Base-by-base conservation (phyloP, 2,888 invertebrate genomes). In the Herminia tarsipennalis region DNA sequence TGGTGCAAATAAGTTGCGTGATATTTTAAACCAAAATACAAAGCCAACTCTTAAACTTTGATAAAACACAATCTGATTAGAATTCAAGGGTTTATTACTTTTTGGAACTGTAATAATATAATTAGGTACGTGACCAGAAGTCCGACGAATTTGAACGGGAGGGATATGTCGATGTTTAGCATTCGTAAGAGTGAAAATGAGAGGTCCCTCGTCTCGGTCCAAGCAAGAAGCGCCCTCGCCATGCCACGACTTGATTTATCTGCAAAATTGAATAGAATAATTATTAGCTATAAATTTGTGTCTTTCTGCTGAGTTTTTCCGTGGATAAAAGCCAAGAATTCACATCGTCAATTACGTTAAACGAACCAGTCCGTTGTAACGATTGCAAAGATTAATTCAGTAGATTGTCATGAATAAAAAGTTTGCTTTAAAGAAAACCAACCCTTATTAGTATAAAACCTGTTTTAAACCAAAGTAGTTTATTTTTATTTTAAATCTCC, bases 151-250 rank as follows among this genome's bases (percentile, higher is more conserved):
- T 86, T 84, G 55, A 89, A 84, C 0, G 88, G 88, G 9, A 89
- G 68, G 0, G 87, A 81, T 29, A 85, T 76, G 48, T 87, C 83
- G 29, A 89, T 75, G 55, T 83, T 73, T 32, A 88, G 62, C 78
- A 87, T 82, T 20, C 84, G 82, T 20, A 89, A 70, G 2, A 88
- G 78, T 0, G 81, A 78, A 57, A 88, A 86, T 1, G 87, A 80
- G 33, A 89, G 67, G 44, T 84, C 76, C 2, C 83, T 71, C 0
- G 82, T 78, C 52, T 86, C 83, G 1, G 84, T 83, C 51, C 88
- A 71, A 0, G 81, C 75, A 5, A 88, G 63, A 2, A 89, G 65
- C 0, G 86, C 80, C 1, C 85, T 80, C 0, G 83, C 81, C 8
- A 78, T 66, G n/a, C 79, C 78, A 1, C 86, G 80, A 6, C 78